Percentiles rank a stretch among this genome's conserved stretches.
Evolutionary conservation across 2,888 invertebrate species (phyloP).

Genomic region (Linhomoeus sp.): DNA sequence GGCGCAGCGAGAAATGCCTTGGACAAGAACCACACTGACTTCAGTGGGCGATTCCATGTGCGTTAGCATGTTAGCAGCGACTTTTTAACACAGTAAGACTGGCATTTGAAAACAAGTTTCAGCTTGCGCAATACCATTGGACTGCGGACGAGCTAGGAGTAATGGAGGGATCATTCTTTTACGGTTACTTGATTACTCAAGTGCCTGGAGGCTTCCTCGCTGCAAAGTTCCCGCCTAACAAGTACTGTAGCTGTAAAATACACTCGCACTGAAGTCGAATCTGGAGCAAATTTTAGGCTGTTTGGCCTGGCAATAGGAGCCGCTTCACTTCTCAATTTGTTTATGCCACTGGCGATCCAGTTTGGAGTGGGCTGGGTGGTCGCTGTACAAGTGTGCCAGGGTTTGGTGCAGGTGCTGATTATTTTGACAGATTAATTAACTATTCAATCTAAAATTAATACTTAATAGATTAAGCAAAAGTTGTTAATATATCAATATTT

Average conservation of each 20-base stretch:
- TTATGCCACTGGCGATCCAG: conserved; percentile 72
- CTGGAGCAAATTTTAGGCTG: conserved; percentile 46
- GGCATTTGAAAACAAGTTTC: too few relatives aligned
- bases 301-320: conserved; percentile 83
- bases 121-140: conserved; percentile 37
- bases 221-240: conserved; percentile 86
- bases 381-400: conserved; percentile 74
- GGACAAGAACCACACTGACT: conserved; percentile 30
- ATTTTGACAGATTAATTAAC: too few relatives aligned
- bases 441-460: too few relatives aligned
- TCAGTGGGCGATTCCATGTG: conserved; percentile 19
- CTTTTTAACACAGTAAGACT: too few relatives aligned
- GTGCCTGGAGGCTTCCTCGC: conserved; percentile 95
- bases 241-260: conserved; percentile 33
- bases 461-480: too few relatives aligned
- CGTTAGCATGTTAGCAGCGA: conserved; percentile 4
- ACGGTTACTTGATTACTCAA: conserved; percentile 92
- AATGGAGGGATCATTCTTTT: conserved; percentile 91
- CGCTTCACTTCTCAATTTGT: conserved; percentile 74
- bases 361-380: conserved; percentile 49
- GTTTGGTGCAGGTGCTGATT: conserved; percentile 45
- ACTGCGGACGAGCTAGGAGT: conserved; percentile 45
- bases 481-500: too few relatives aligned
- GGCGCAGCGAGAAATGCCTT: conserved; percentile 78
- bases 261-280: too few relatives aligned